Evolutionary conservation across 2,888 invertebrate species (phyloP), one percentile per base, ranked within the genome.

Genomic region (Drosophila rubida): DNA sequence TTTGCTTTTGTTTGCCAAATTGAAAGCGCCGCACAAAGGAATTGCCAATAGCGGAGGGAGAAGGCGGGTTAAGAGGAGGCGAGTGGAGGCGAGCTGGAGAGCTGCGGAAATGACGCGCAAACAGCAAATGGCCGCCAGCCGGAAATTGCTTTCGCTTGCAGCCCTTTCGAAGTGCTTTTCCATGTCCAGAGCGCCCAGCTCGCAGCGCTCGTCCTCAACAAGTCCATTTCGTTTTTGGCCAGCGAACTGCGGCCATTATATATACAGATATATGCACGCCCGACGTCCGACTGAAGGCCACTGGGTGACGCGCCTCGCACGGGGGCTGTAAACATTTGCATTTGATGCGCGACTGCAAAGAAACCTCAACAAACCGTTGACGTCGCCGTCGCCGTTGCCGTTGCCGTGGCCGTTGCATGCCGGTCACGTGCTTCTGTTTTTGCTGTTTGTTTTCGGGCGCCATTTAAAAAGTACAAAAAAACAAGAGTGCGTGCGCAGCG

Each of bases 51-150:
- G 7, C 7, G 9, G 9, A 3, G 23, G 35, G n/a, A 16, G 7
- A 11, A n/a, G n/a, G n/a, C n/a, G 16, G 25, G 1, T n/a, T n/a
- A n/a, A n/a, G 14, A 8, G 39, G 5, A 14, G 2, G 13, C 3
- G 4, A 23, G n/a, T 11, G 44, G 13, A 6, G 8, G 23, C n/a
- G 27, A 7, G 16, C 23, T 7, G 22, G 11, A n/a, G 55, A 46
- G 42, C 19, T 48, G 53, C 78, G 83, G 80, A 80, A 80, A 80
- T 80, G 80, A 80, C 80, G 80, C 80, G 78, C 75, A 72, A 72
- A 69, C 72, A 72, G 58, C 63, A 77, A 80, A 77, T 82, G 78
- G 75, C 71, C 63, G 75, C 69, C 64, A 41, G 46, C 80, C 79
- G 79, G 79, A 80, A 80, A 80, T 80, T 77, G 77, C 83, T 82